Conservation (phyloP, 1,140 invertebrate genomes). For the Dufourea novaeangliae region DNA sequence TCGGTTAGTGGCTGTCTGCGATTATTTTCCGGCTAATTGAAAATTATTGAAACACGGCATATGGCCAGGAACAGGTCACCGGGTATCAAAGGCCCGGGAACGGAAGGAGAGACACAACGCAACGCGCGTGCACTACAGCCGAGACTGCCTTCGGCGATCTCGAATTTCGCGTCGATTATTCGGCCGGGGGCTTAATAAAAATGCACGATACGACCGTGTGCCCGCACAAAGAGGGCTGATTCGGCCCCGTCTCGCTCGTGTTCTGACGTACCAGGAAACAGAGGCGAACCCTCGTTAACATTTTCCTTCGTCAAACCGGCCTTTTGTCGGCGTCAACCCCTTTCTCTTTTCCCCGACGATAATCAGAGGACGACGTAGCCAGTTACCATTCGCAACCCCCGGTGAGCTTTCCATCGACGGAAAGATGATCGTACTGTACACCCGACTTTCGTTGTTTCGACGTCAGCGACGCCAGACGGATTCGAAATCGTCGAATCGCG, state of each 20-base stretch:
- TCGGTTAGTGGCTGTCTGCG: conserved; percentile 1
- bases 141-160: conserved; percentile 60
- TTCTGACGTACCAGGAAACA: conserved; percentile 63
- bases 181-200: conserved; percentile 61
- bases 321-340: conserved; percentile 62
- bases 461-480: too few species aligned
- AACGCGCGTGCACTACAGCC: conserved; percentile 3
- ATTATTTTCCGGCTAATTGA: conserved; percentile 43
- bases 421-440: too few species aligned
- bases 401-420: too few species aligned
- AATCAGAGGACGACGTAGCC: conserved; percentile 22
- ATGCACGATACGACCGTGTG: conserved; percentile 56
- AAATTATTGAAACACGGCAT: conserved; percentile 59
- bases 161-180: conserved; percentile 63
- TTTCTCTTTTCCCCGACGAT: conserved; percentile 25
- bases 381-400: conserved; percentile 16
- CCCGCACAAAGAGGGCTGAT: conserved; percentile 54
- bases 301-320: conserved; percentile 60
- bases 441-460: background rate
- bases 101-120: background rate
- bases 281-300: conserved; percentile 60
- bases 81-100: conserved; percentile 50
- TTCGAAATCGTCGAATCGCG: background rate
- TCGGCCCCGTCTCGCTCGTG: conserved; percentile 16
- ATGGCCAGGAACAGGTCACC: conserved; percentile 58